A percentile compares a stretch with the other conserved stretches of the same genome.
phyloP scores from a whole-genome alignment of 2,113 vertebrate genomes.

The Semnopithecus entellus region DNA sequence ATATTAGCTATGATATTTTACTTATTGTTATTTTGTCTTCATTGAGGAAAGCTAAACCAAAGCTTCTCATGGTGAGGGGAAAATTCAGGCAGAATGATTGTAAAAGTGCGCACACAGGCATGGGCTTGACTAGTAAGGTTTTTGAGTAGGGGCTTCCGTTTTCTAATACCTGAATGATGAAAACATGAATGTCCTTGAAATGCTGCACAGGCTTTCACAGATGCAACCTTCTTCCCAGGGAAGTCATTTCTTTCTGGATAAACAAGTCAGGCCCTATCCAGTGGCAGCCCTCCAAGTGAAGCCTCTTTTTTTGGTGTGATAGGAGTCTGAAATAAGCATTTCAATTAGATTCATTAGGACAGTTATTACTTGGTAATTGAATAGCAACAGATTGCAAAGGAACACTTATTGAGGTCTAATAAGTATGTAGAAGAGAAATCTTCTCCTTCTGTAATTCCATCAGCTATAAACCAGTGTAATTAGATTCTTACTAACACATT shows the following conservation, averaged over 20 bases:
- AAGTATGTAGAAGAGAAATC: conserved; percentile 86
- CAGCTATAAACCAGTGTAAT: conserved; percentile 89
- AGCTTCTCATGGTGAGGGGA: background rate
- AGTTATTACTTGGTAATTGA: conserved; percentile 90
- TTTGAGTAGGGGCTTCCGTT: background rate
- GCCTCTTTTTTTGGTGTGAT: conserved; percentile 56
- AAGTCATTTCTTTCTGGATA: conserved; percentile 73
- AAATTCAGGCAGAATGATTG: background rate
- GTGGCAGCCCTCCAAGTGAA: conserved; percentile 76
- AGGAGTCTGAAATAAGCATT: conserved; percentile 85
- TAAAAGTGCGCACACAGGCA: fast-evolving
- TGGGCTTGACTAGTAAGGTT: background rate
- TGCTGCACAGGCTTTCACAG: background rate
- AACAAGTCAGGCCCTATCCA: conserved; percentile 72
- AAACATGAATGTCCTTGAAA: background rate
- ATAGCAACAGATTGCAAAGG: conserved; percentile 88
- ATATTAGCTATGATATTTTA: background rate
- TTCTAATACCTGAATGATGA: background rate
- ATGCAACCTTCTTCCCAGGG: background rate
- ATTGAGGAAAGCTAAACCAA: background rate
- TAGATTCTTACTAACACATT: conserved; percentile 88
- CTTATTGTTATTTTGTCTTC: background rate
- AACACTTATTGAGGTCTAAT: conserved; percentile 87
- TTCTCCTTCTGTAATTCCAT: conserved; percentile 87
- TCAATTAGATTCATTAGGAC: conserved; percentile 89